Conservation (phyloP, 2,888 invertebrate species). For the Dilophus febrilis region DNA sequence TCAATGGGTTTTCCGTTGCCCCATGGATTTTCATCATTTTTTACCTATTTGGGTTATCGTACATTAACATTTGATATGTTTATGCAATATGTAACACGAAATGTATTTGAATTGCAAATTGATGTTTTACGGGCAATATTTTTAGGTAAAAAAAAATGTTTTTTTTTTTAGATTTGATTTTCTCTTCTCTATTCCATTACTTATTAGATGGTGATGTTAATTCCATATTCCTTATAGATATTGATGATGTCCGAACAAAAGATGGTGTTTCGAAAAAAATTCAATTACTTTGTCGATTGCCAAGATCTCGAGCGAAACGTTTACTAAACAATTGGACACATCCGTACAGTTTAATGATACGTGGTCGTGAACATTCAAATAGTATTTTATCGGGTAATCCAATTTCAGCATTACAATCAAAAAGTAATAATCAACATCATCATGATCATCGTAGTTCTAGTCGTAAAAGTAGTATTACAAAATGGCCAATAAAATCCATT, state of each 20-base stretch:
- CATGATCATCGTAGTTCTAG: not conserved
- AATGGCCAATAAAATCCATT: too few species aligned
- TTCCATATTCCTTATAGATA: conserved; percentile 23
- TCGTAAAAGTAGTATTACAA: conserved; percentile 1
- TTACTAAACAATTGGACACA: conserved; percentile 62
- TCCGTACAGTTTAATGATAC: conserved; percentile 55
- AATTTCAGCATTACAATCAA: conserved; percentile 20
- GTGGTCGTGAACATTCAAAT: conserved; percentile 66
- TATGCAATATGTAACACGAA: conserved; percentile 65
- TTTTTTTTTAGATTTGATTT: not conserved
- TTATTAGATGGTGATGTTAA: conserved; percentile 2
- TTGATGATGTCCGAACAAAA: conserved; percentile 31
- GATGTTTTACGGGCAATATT: conserved; percentile 75
- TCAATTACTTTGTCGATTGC: conserved; percentile 52
- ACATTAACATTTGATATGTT: conserved; percentile 62
- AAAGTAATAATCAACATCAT: conserved; percentile 7
- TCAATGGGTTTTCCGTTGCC: conserved; percentile 68
- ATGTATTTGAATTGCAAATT: conserved; percentile 73
- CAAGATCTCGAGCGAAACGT: conserved; percentile 60
- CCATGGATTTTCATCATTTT: conserved; percentile 76
- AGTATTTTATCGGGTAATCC: conserved; percentile 60
- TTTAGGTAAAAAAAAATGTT: conserved; percentile 37
- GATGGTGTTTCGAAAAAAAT: conserved; percentile 52
- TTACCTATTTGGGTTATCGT: conserved; percentile 70
- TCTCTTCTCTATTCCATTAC: not conserved